phyloP scores from a whole-genome alignment of 1,140 invertebrate genomes.

The Calephelis nemesis region DNA sequence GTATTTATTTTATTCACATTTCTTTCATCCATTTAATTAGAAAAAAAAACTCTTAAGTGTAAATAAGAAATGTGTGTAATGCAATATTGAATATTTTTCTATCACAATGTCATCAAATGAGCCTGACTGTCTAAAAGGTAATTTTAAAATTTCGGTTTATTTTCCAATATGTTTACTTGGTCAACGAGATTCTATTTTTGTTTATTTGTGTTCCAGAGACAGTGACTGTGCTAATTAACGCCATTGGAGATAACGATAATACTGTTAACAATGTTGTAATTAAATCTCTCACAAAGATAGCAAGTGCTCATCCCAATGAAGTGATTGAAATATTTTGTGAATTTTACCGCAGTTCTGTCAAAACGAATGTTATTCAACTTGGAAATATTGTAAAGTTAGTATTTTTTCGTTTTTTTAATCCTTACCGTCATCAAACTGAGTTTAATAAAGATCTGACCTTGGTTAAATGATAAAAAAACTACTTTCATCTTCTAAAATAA shows the following conservation, averaged over 20 bases:
- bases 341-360: constrained; percentile 62
- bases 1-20: no score
- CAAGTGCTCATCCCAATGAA: constrained; percentile 66
- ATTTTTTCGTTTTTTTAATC: constrained; percentile 18
- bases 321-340: constrained; percentile 73
- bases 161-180: constrained; percentile 5
- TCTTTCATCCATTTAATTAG: no score
- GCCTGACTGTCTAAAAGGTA: constrained; percentile 48
- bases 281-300: constrained; percentile 74
- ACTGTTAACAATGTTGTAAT: constrained; percentile 72
- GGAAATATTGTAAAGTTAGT: constrained; percentile 75
- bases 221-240: constrained; percentile 67
- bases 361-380: constrained; percentile 58
- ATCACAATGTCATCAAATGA: constrained; percentile 38
- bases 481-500: no score
- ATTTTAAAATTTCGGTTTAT: background rate
- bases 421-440: background rate
- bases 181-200: constrained; percentile 6
- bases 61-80: background rate
- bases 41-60: no score
- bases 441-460: no score
- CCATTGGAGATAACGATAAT: constrained; percentile 68
- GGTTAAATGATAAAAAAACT: no score
- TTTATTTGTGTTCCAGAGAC: constrained; percentile 59
- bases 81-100: background rate